These are phyloP conservation scores for Tribolium madens DNA, from an alignment of 1,140 invertebrate species.

Conservation along the genomic window DNA sequence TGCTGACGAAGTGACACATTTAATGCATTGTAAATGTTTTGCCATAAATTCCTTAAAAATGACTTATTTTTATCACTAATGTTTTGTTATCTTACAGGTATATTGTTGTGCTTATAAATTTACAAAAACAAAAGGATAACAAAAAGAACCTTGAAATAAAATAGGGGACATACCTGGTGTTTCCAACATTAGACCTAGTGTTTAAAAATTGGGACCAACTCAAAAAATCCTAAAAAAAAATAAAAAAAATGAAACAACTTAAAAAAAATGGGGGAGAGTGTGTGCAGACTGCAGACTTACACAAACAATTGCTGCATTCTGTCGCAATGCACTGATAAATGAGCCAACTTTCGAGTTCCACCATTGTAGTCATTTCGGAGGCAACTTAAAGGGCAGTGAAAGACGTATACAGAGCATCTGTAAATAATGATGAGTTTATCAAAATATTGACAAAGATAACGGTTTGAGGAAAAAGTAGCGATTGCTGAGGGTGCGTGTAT, in stretches of 20 bases:
- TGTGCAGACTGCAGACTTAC: conserved; percentile 68
- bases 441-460: not conserved
- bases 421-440: not conserved
- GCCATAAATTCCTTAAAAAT: not conserved
- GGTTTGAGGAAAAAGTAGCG: not conserved
- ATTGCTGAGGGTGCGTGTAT: not conserved
- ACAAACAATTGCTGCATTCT: conserved; percentile 72
- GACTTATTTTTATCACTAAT: not conserved
- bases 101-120: not conserved
- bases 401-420: conserved; percentile 16
- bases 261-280: conserved; percentile 14
- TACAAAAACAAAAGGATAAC: not conserved
- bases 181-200: conserved; percentile 39
- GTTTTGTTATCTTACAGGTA: not conserved
- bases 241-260: conserved; percentile 23
- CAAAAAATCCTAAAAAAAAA: conserved; percentile 54
- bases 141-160: conserved; percentile 13
- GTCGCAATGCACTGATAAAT: conserved; percentile 73
- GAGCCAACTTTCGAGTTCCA: conserved; percentile 73
- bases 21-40: not conserved
- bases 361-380: conserved; percentile 70
- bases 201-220: conserved; percentile 50
- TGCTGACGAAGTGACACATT: not conserved
- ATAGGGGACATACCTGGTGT: conserved; percentile 20
- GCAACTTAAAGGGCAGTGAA: conserved; percentile 42